Evolutionary conservation across 2,113 vertebrate genomes (phyloP), one percentile per base, ranked within the genome.

Genomic region (Mastomys natalensis): DNA sequence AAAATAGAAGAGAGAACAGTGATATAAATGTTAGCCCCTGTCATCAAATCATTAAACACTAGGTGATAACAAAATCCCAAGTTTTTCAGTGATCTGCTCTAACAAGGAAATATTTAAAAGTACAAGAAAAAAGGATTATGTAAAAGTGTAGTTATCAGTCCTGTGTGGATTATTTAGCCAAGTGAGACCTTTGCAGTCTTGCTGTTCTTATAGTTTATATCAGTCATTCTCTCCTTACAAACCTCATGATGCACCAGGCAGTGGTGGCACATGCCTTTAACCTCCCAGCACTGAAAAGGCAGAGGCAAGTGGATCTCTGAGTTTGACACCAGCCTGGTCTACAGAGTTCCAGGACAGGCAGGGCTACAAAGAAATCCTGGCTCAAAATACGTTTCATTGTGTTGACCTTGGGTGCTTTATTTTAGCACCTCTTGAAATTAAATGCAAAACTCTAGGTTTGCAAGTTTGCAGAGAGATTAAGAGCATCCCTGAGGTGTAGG

Each of bases 111-210:
- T 51, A 86, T 70, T 93, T 89, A 45, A 87, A 81, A 96, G 64
- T 68, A 4, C 51, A 90, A 93, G 48, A 80, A 12, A 1, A 21
- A 82, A 53, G 66, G 37, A 62, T 89, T 78, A 51, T 58, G 19
- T 73, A 15, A 78, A 89, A 66, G 40, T 94, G 9, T 29, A 95
- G 10, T 87, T 87, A 78, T 29, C 55, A 64, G 6, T 53, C 3
- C 29, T 24, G 89, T 97, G 29, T 90, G 1, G 95, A 84, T 91
- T 90, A 76, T 62, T 87, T 95, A 95, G 72, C 40, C 62, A n/a
- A 85, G 0, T 34, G 29, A 84, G 17, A 22, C 73, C 45, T 89
- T 93, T 89, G 90, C 9, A 78, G 12, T 84, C 55, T 70, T 90
- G 51, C 73, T 89, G 3, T 48, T 66, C 62, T 78, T 37, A 11